Percentiles rank a stretch among this genome's conserved stretches.
phyloP scores from a whole-genome alignment of 23 tunicate genomes.

The Halocynthia roretzi region DNA sequence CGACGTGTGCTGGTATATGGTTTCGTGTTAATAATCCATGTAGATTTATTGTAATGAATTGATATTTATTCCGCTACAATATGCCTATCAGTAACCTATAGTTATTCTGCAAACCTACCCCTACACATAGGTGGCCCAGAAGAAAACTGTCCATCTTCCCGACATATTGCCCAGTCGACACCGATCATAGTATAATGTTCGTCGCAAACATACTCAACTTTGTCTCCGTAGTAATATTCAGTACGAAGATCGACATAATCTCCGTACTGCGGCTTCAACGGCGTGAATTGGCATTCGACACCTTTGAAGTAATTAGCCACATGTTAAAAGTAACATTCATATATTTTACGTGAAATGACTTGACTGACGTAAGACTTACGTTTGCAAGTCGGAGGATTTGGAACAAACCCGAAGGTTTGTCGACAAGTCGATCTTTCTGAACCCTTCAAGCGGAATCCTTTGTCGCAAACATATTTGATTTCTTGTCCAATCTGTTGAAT shows the following conservation, averaged over 20 bases:
- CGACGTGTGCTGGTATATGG: background rate
- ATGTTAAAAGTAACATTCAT: too few relatives aligned
- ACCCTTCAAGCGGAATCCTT: background rate
- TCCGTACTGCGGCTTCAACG: conserved; percentile 12
- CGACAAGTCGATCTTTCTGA: background rate
- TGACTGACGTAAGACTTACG: background rate
- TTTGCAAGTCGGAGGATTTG: conserved; percentile 4
- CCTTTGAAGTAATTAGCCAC: too few relatives aligned
- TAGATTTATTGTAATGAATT: background rate
- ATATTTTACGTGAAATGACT: too few relatives aligned
- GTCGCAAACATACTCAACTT: conserved; percentile 8
- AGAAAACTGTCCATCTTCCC: conserved; percentile 19
- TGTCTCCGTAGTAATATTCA: conserved; percentile 12
- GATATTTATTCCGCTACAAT: too few relatives aligned
- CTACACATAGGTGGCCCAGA: conserved; percentile 8
- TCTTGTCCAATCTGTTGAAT: background rate
- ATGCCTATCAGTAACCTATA: too few relatives aligned
- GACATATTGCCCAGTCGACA: conserved; percentile 2
- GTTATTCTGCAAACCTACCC: conserved; percentile 10
- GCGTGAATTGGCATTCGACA: too few relatives aligned
- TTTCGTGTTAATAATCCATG: too few relatives aligned
- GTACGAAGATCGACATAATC: background rate
- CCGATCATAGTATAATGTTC: conserved; percentile 11
- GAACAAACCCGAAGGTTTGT: background rate
- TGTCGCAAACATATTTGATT: background rate